Conservation (phyloP, 23 tunicate species). For the Diplosoma virens region DNA sequence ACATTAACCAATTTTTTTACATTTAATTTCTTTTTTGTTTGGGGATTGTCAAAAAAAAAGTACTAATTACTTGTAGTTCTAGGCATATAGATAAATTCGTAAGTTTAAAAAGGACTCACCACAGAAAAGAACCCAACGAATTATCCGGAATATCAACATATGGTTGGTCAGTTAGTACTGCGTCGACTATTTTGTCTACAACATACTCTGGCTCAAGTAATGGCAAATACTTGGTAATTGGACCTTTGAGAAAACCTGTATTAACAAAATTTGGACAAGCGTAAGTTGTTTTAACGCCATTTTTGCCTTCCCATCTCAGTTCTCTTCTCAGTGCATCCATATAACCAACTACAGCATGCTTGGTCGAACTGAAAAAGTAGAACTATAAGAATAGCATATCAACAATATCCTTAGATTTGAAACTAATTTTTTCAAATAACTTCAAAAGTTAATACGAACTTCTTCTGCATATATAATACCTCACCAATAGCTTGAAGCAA, state of each 20-base stretch:
- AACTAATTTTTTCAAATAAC: no score
- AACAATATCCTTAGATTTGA: no score
- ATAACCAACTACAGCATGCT: constrained; percentile 43
- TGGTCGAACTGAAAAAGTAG: constrained; percentile 21
- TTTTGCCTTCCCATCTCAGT: neutral
- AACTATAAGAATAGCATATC: no score
- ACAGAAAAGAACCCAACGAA: neutral
- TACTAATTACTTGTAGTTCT: no score
- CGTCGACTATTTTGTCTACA: constrained; percentile 25
- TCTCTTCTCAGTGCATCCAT: constrained; percentile 32
- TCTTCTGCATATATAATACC: no score
- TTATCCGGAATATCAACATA: neutral
- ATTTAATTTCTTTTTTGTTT: no score
- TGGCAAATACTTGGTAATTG: neutral
- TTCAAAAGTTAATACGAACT: no score
- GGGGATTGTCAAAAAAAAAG: no score
- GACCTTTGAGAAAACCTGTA: constrained; percentile 38
- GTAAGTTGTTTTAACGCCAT: constrained; percentile 32
- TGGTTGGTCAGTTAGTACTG: constrained; percentile 9
- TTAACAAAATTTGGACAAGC: constrained; percentile 38
- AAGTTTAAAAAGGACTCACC: neutral
- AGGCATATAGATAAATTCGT: no score
- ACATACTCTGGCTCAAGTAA: constrained; percentile 24
- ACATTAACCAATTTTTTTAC: no score
- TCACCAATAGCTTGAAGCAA: constrained; percentile 44